A percentile compares a stretch with the other conserved stretches of the same genome.
Evolutionary conservation across 2,113 vertebrate species (phyloP).

Genomic region (Macrotus californicus): DNA sequence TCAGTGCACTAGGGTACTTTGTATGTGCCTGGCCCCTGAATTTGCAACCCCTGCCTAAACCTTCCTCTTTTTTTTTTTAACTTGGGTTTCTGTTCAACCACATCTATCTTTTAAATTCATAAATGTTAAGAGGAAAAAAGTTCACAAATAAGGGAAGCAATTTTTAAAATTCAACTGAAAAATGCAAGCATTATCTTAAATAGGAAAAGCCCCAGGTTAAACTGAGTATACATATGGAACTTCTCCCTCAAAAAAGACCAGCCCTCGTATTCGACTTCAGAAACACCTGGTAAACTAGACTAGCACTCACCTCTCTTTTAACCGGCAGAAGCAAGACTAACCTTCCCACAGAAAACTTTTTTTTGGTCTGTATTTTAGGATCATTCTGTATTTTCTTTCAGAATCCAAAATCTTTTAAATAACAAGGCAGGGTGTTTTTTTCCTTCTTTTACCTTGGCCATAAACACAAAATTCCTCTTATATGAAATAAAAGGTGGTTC

Average conservation of each 20-base stretch:
- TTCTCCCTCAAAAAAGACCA: not conserved
- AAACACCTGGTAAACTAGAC: not conserved
- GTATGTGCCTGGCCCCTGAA: not conserved
- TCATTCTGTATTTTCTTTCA: not conserved
- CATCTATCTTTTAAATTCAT: not conserved
- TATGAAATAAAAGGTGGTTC: not conserved
- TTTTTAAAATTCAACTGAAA: not conserved
- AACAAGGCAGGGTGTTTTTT: not conserved
- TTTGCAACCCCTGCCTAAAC: not conserved
- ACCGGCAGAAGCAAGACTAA: not conserved
- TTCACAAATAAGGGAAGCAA: not conserved
- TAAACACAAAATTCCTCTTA: not conserved
- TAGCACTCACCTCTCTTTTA: not conserved
- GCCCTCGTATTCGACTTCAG: not conserved
- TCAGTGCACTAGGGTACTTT: not conserved
- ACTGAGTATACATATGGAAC: not conserved
- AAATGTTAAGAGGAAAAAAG: not conserved
- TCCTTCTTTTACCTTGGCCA: not conserved
- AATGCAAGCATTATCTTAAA: not conserved
- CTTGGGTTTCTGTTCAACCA: not conserved
- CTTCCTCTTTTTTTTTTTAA: not conserved
- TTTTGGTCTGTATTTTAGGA: not conserved
- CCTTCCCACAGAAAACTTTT: not conserved
- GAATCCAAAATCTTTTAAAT: not conserved
- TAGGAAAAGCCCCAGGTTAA: not conserved